Base-by-base conservation (phyloP, 2,888 invertebrate species). In the Deilephila porcellus region DNA sequence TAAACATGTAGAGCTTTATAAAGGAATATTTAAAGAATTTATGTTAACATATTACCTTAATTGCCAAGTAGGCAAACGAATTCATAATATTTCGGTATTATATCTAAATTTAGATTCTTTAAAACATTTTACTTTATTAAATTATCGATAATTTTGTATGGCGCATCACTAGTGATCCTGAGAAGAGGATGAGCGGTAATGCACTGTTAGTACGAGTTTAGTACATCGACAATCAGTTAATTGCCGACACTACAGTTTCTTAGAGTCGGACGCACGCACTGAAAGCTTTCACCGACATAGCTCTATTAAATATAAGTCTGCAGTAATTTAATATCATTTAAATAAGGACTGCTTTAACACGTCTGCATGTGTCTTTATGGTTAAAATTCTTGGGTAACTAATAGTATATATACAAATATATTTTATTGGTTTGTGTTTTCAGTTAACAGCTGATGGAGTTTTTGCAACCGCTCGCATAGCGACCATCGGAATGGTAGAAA, bases 181-280 rank as follows among this genome's bases (percentile, higher is more conserved):
- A 84, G 82, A 85, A 87, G 86, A 91, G 90, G 92, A 92, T 90
- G 91, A 88, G 89, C 91, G 90, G 92, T 93, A 93, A 93, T 93
- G 92, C 89, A 89, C 87, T 93, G 93, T 91, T 91, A n/a, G n/a
- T 91, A 92, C 88, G 81, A 81, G 87, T 83, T 82, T 83, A 86
- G 86, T 83, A 80, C 85, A 87, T 88, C 91, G 90, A 88, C 91
- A 90, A 91, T 90, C 88, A 80, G 85, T 82, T 88, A 88, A 90
- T 90, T 86, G 87, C 86, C 79, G 83, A 82, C 85, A 67, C 85
- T 83, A 83, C 79, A 83, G 78, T 85, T 84, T 83, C 82, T 82
- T 78, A 76, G 81, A 79, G 79, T 80, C 70, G 60, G 34, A 72
- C 60, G 53, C 25, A 72, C 59, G 53, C 62, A 60, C 64, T 63